These are phyloP conservation scores for Lypha dubia DNA, from an alignment of 2,888 invertebrate species.

Conservation along the genomic window DNA sequence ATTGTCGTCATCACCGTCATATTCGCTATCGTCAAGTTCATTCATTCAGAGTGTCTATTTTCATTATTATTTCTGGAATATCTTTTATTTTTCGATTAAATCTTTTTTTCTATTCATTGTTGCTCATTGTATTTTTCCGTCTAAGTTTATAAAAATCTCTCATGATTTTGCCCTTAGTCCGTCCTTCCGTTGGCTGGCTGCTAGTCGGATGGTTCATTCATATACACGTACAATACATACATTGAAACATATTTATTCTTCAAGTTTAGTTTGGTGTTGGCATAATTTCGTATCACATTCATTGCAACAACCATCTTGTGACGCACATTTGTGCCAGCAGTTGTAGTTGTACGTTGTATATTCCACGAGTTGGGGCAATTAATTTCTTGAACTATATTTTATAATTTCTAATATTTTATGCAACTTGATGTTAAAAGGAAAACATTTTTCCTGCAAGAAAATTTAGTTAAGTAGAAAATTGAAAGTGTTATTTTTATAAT, in stretches of 20 bases:
- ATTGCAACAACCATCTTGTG: conserved; percentile 29
- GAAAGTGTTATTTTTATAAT: conserved; percentile 38
- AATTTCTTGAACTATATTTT: conserved; percentile 60
- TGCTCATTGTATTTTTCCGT: too few relatives aligned
- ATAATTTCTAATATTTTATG: conserved; percentile 63
- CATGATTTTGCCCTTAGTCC: neutral
- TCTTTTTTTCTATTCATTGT: too few relatives aligned
- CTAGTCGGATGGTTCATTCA: neutral
- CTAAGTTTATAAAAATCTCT: conserved; percentile 1
- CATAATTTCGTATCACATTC: neutral
- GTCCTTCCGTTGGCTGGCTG: conserved; percentile 1
- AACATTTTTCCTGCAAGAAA: conserved; percentile 9
- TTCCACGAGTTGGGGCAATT: conserved; percentile 53
- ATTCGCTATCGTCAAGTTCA: conserved; percentile 32
- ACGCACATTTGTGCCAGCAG: conserved; percentile 1
- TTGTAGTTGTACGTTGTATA: too few relatives aligned
- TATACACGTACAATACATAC: too few relatives aligned
- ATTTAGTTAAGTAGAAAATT: conserved; percentile 57
- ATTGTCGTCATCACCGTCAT: conserved; percentile 27
- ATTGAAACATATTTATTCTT: conserved; percentile 10
- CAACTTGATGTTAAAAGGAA: conserved; percentile 38
- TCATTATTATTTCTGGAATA: conserved; percentile 56
- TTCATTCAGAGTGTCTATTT: conserved; percentile 8
- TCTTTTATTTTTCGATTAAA: conserved; percentile 45
- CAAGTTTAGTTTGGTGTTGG: neutral